Evolutionary conservation across 92 coral and sea anemone species (phyloP), one percentile per base, ranked within the genome.

Genomic region (Ricordea florida): DNA sequence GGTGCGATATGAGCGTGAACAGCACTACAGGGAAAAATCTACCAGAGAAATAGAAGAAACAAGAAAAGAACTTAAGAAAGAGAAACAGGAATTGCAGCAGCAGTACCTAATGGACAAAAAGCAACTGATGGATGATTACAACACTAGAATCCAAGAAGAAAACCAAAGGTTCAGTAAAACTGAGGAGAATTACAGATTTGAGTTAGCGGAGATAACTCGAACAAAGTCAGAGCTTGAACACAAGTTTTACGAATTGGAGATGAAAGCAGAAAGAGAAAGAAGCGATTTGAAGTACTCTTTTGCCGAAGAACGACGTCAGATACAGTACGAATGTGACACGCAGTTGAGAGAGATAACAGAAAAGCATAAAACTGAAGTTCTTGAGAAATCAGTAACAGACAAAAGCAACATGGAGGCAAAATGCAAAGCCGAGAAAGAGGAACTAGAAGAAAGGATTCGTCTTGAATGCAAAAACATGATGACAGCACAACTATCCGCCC

Each of bases 51-150:
- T 47, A 55, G 76, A 58, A 49, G 51, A 33, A 27, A 52, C 27
- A n/a, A 62, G 26, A 42, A 76, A 78, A 50, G 72, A 67, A 69
- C 52, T 73, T 9, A 80, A 80, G 44, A 74, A 75, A 21, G 84
- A 80, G 49, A 86, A 60, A 40, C 52, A 44, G 26, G 76, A 86
- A 38, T 28, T 81, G 14, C 81, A 86, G 31, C 72, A 60, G 50
- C 2, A 40, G 36, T 24, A 57, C 36, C 28, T 57, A 2, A 26
- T 7, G n/a, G 65, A 69, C 18, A 69, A 69, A 52, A 69, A 38
- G 28, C 64, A 52, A 8, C 30, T 69, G 8, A 52, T 69, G 10
- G 76, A 69, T 15, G 76, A 69, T 11, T 52, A 52, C 52, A 69
- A 69, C 38, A 49, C 16, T 29, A 69, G 40, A 26, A 52, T 79